phyloP scores from a whole-genome alignment of 2,113 vertebrate genomes.

The Anoplopoma fimbria region DNA sequence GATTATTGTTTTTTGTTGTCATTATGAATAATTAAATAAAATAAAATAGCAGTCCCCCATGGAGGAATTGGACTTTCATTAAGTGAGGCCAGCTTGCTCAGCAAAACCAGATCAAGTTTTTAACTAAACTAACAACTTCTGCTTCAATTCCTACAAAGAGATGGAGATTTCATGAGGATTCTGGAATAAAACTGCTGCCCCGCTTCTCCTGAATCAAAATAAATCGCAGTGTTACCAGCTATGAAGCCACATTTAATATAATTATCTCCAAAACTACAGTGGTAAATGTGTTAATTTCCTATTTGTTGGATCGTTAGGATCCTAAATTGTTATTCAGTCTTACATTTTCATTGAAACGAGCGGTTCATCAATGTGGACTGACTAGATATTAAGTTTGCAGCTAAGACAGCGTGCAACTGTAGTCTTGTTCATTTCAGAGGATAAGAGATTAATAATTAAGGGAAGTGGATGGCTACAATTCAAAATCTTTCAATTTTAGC shows the following conservation, averaged over 20 bases:
- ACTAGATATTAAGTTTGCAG: constrained; percentile 20
- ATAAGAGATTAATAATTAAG: not conserved
- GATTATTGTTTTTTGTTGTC: constrained; percentile 5
- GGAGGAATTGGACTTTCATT: constrained; percentile 1
- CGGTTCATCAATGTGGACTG: constrained; percentile 20
- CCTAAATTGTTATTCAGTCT: constrained; percentile 20
- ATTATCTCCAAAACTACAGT: constrained; percentile 12
- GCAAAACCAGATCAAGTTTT: constrained; percentile 19
- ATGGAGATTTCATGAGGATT: constrained; percentile 14
- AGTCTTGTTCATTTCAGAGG: not conserved
- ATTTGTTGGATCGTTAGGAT: constrained; percentile 29
- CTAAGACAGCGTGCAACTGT: not conserved
- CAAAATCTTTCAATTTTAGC: not conserved
- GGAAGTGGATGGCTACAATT: not conserved
- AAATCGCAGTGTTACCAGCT: constrained; percentile 15
- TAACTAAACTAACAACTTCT: constrained; percentile 12
- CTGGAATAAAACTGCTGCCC: not conserved
- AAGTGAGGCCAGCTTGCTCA: not conserved
- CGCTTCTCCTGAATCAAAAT: constrained; percentile 15
- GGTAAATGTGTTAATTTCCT: constrained; percentile 48
- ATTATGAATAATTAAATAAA: constrained; percentile 16
- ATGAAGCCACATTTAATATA: constrained; percentile 37
- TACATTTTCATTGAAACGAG: constrained; percentile 28
- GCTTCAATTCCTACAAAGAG: not conserved
- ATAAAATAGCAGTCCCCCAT: not conserved